A percentile compares a stretch with the other conserved stretches of the same genome.
Conservation (phyloP, 1,140 invertebrate genomes). For the Antheraea mylitta region DNA sequence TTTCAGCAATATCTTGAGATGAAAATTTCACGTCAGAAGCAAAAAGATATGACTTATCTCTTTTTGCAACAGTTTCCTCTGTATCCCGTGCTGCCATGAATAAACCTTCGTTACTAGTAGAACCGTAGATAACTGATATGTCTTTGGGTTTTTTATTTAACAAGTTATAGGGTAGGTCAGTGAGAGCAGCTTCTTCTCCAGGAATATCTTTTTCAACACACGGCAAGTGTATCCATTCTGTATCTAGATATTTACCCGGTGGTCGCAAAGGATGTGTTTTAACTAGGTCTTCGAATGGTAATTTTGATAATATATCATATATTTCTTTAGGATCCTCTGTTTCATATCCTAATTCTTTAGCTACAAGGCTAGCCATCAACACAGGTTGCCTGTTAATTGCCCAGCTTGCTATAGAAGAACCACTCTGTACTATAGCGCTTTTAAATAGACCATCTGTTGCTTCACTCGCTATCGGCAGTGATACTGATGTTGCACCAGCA, state of each 20-base stretch:
- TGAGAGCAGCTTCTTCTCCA: slow-evolving; percentile 21
- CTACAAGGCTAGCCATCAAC: slow-evolving; percentile 50
- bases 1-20: slow-evolving; percentile 39
- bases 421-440: slow-evolving; percentile 81
- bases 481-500: slow-evolving; percentile 61
- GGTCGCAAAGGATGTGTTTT: slow-evolving; percentile 44
- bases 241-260: slow-evolving; percentile 55
- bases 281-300: slow-evolving; percentile 39
- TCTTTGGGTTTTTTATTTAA: slow-evolving; percentile 44
- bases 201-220: slow-evolving; percentile 54
- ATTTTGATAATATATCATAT: too few species aligned
- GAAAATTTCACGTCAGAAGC: slow-evolving; percentile 60
- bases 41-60: slow-evolving; percentile 52
- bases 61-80: slow-evolving; percentile 40
- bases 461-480: slow-evolving; percentile 57
- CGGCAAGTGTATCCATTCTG: slow-evolving; percentile 51
- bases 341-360: slow-evolving; percentile 26
- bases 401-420: slow-evolving; percentile 83
- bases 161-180: slow-evolving; percentile 57
- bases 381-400: slow-evolving; percentile 66
- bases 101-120: slow-evolving; percentile 19
- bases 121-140: slow-evolving; percentile 18
- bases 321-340: slow-evolving; percentile 27
- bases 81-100: slow-evolving; percentile 50
- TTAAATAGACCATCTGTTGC: slow-evolving; percentile 57